Percentiles rank a stretch among this genome's conserved stretches.
Evolutionary conservation across 2,797 vertebrate species (phyloP).

Genomic region (Odontamblyopus rebecca): DNA sequence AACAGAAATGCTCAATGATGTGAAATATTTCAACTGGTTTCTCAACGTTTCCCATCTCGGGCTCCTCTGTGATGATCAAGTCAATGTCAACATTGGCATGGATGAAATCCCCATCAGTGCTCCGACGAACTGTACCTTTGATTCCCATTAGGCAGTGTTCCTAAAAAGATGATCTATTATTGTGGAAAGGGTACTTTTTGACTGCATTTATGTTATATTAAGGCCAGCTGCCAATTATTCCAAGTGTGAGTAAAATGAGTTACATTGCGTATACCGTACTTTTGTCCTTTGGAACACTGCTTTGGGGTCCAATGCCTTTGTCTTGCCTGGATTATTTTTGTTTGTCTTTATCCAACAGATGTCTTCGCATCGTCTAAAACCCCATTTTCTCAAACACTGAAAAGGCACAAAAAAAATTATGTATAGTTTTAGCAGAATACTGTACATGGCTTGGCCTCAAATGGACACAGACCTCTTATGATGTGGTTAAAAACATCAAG

Average conservation of each 20-base stretch:
- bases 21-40: slow-evolving; percentile 99
- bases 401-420: neutral
- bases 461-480: neutral
- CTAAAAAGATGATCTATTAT: slow-evolving; percentile 60
- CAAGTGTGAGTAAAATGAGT: neutral
- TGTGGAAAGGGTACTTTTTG: neutral
- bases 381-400: slow-evolving; percentile 97
- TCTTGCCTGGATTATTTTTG: slow-evolving; percentile 98
- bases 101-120: slow-evolving; percentile 96
- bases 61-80: slow-evolving; percentile 96
- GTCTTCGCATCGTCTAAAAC: slow-evolving; percentile 96
- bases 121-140: slow-evolving; percentile 93
- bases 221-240: neutral
- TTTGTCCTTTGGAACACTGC: slow-evolving; percentile 98
- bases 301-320: slow-evolving; percentile 95
- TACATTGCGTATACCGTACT: slow-evolving; percentile 69
- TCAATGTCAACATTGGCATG: slow-evolving; percentile 98
- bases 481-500: neutral
- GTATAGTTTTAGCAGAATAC: neutral
- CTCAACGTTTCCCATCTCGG: slow-evolving; percentile 96
- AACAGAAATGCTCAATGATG: slow-evolving; percentile 97
- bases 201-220: neutral
- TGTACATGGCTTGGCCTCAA: neutral
- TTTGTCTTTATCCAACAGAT: slow-evolving; percentile 99
- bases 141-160: slow-evolving; percentile 99